Evolutionary conservation across 1,140 invertebrate genomes (phyloP), one percentile per base, ranked within the genome.

Genomic region (Lycorma delicatula): DNA sequence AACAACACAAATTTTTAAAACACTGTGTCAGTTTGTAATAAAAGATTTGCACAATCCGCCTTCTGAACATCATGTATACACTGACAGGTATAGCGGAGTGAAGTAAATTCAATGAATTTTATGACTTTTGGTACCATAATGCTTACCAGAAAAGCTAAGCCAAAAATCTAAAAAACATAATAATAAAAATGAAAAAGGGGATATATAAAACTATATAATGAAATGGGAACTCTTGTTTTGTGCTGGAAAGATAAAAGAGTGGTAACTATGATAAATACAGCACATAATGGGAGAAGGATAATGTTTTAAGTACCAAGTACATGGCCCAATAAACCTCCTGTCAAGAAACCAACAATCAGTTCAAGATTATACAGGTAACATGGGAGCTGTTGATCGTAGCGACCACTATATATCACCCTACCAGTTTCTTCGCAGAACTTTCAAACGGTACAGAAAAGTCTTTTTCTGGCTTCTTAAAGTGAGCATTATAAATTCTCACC

Each of bases 381-480:
- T 68, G 67, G 52, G 67, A 11, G 63, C 61, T 54, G 65, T 69
- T 28, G 66, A 65, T 61, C 52, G 54, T 25, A 64, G 38, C 22
- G 69, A 71, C 44, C 64, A 67, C 49, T 66, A 64, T 61, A 46
- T 61, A 28, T 59, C 61, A 20, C 59, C 64, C n/a, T 69, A 68
- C 51, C 66, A 58, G 56, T 70, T 70, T 53, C 11, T 69, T 22
- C 51, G 64, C 22, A 65, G 65, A 59, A 64, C 61, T 11, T 23
- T 64, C 6, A 66, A 68, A 62, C 68, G 62, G 62, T 68, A 67
- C 36, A 54, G 55, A 44, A 64, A 64, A 36, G 18, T 58, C 47
- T 64, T 62, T 64, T 64, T 60, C 56, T 58, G 56, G 58, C 41
- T 20, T 46, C 56, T 59, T 29, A 56, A 64, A 47, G 62, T 62